A percentile compares a stretch with the other conserved stretches of the same genome.
Evolutionary conservation across 2,888 invertebrate species (phyloP).

Genomic region (Tinea semifulvella): DNA sequence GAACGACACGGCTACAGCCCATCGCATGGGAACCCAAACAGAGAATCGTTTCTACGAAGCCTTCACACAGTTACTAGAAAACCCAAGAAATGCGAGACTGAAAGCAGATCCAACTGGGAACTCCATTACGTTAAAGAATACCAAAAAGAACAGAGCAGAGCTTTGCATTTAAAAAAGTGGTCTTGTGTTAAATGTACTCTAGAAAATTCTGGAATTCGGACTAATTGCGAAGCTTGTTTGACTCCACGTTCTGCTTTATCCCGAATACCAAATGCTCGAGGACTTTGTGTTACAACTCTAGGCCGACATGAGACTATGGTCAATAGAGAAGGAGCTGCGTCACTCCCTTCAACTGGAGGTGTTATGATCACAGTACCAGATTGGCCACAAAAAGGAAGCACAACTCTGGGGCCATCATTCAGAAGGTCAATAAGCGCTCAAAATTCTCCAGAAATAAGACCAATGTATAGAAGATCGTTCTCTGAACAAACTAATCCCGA

Average conservation of each 20-base stretch:
- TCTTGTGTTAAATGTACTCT: constrained; percentile 80
- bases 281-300: constrained; percentile 54
- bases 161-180: constrained; percentile 66
- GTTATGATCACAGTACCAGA: constrained; percentile 73
- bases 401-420: constrained; percentile 38
- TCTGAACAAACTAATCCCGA: constrained; percentile 54
- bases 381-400: constrained; percentile 57
- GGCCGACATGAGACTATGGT: constrained; percentile 47
- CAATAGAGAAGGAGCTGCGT: constrained; percentile 44
- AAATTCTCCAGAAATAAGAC: constrained; percentile 55
- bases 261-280: constrained; percentile 47
- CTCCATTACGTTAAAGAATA: constrained; percentile 57
- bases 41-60: constrained; percentile 52
- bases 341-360: constrained; percentile 60
- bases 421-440: constrained; percentile 51
- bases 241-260: constrained; percentile 65
- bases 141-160: constrained; percentile 50
- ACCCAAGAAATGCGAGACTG: constrained; percentile 48
- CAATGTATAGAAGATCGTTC: constrained; percentile 54
- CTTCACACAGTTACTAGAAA: constrained; percentile 55
- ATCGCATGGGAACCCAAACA: constrained; percentile 30
- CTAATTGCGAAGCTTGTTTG: constrained; percentile 79
- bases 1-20: constrained; percentile 45
- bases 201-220: constrained; percentile 72
- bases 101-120: constrained; percentile 60